These are phyloP conservation scores for Acyrthosiphon pisum DNA, from an alignment of 1,140 invertebrate species.

Conservation along the genomic window DNA sequence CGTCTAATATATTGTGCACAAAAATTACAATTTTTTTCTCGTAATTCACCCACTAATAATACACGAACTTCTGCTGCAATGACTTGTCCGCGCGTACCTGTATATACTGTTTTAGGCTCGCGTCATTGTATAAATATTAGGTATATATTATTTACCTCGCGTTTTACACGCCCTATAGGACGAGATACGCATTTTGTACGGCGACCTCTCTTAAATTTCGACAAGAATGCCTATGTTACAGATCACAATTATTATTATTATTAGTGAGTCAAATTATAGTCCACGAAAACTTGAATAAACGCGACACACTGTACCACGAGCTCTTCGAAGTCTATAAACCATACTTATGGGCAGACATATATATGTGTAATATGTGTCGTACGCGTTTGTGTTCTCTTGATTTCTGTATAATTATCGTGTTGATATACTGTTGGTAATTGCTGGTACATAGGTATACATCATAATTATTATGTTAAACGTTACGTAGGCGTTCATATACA, in stretches of 20 bases:
- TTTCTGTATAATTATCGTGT: slow-evolving; percentile 20
- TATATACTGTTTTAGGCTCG: not conserved
- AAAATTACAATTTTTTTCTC: not conserved
- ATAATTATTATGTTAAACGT: not conserved
- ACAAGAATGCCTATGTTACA: not conserved
- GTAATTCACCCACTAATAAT: not conserved
- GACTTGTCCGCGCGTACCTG: not conserved
- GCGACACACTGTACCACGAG: not conserved
- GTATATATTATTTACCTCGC: not conserved
- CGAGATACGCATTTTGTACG: not conserved
- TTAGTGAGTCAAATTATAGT: not conserved
- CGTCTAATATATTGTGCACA: not conserved
- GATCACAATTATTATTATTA: not conserved
- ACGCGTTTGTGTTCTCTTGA: not conserved
- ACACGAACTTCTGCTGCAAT: not conserved
- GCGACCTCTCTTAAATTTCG: not conserved
- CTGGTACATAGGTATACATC: not conserved
- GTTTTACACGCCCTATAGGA: not conserved
- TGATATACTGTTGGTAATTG: not conserved
- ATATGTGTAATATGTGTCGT: not conserved
- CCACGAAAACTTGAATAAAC: not conserved
- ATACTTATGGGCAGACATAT: not conserved
- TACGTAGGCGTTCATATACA: not conserved
- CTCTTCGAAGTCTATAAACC: not conserved
- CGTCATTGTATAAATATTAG: not conserved